Evolutionary conservation across 2,797 vertebrate genomes (phyloP), one percentile per base, ranked within the genome.

Genomic region (Glyptemys insculpta): DNA sequence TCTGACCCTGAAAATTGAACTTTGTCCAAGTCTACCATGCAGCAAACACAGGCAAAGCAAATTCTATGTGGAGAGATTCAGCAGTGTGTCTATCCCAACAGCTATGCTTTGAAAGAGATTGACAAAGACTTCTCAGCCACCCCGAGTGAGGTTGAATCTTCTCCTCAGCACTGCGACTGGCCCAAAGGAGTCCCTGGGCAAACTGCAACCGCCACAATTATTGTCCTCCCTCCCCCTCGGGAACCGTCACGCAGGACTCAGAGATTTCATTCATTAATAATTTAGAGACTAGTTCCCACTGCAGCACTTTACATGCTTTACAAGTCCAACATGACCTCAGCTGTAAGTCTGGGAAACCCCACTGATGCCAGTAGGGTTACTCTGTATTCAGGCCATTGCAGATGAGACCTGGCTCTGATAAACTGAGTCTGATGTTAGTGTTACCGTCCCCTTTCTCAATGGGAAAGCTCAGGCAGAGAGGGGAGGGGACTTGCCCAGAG

Each of bases 61-160:
- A 10, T 23, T 12, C 76, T 68, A 0, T 6, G 62, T 4, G 72
- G 76, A n/a, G 49, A 12, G 16, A 44, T 87, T 72, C 82, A 53
- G 89, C 44, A 8, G 0, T 6, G 34, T 34, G 56, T 37, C 9
- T 1, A 5, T 49, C 68, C 23, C 68, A 41, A 23, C n/a, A 11
- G 10, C 37, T 74, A 1, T 72, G n/a, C 65, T 72, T 12, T 41
- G 19, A 37, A 41, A n/a, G 72, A 41, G 21, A 41, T 14, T 41
- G 72, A 74, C 19, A 6, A 65, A 65, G 72, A 74, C 12, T 74
- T 74, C 23, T 41, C 12, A 44, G 72, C 23, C 5, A 44, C 41
- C 23, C 11, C 3, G 11, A 27, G 41, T 6, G 6, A 12, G 72
- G 23, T 21, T 27, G 41, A 12, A 44, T 44, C 72, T 14, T 74